Base-by-base conservation (phyloP, 2,797 vertebrate species). In the Ctenopoma kingsleyae region DNA sequence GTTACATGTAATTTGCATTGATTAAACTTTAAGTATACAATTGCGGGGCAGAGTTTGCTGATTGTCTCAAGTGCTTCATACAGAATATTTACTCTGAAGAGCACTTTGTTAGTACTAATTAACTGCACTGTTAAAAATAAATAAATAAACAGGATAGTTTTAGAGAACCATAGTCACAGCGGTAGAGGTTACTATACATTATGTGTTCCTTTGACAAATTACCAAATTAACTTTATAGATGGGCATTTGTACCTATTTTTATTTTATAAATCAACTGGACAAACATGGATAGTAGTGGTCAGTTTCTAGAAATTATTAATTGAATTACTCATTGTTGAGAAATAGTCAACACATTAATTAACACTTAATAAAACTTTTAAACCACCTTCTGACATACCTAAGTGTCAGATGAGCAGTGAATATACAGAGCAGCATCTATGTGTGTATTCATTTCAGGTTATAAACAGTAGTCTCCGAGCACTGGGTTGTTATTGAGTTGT, bases 401-500 rank as follows among this genome's bases (percentile, higher is more conserved):
- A 53, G 48, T 35, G 60, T 63, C 54, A 67, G 73, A 73, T 78
- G 49, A 82, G 63, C 17, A 48, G 74, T 54, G 71, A 79, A 73
- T 86, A 85, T 74, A 75, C 77, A 86, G 74, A 83, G 70, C 65
- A 86, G 76, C 78, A 81, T 71, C 86, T 74, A 68, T 86, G 78
- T 85, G 87, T 84, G 88, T 92, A 93, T 94, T 94, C 85, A 96
- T 96, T 96, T 96, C 94, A 93, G 93, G 91, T 90, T 91, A 94
- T 92, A 94, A 96, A 96, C 94, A 93, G 94, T 93, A 93, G 93
- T 91, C 91, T 93, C 87, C 85, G 83, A 87, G 90, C 87, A 85
- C 91, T 80, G 91, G 93, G 93, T 93, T 96, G 92, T 95, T 96
- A 95, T 95, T 91, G 95, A 96, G 95, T 95, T 95, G 94, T 96